Percentiles rank a stretch among this genome's conserved stretches.
phyloP scores from a whole-genome alignment of 1,140 invertebrate genomes.

The Stratiolaelaps scimitus region DNA sequence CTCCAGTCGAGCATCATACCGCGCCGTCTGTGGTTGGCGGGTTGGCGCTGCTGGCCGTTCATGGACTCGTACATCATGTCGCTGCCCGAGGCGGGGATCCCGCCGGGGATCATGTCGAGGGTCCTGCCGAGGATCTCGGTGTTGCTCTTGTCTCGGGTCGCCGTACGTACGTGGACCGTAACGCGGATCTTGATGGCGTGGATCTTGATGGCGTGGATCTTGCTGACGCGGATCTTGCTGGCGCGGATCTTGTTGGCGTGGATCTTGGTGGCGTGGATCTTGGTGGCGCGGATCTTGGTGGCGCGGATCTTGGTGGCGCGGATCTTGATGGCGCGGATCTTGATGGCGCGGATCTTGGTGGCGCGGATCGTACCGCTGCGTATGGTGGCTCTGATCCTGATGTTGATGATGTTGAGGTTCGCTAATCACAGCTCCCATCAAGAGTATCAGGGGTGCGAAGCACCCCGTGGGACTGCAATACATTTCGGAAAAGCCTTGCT shows the following conservation, averaged over 20 bases:
- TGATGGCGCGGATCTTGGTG: not conserved
- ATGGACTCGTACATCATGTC: not conserved
- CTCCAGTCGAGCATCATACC: constrained; percentile 8
- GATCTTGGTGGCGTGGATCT: not conserved
- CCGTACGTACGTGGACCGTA: not conserved
- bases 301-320: too few species aligned
- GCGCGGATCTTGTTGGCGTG: too few species aligned
- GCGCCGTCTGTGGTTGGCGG: not conserved
- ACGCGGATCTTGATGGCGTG: not conserved
- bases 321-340: not conserved
- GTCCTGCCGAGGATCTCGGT: constrained; percentile 18
- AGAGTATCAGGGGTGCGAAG: too few species aligned
- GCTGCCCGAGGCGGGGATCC: constrained; percentile 3
- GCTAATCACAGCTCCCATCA: too few species aligned
- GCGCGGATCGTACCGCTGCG: constrained; percentile 5
- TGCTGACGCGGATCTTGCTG: not conserved
- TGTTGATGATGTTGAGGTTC: too few species aligned
- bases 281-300: not conserved
- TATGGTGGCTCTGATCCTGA: not conserved
- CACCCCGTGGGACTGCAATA: too few species aligned
- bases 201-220: constrained; percentile 6
- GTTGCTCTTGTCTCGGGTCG: constrained; percentile 2
- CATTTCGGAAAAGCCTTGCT: too few species aligned
- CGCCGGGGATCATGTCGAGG: constrained; percentile 7
- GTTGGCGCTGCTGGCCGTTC: constrained; percentile 3